Evolutionary conservation across 2,113 vertebrate species (phyloP), one percentile per base, ranked within the genome.

Genomic region (Petrocephalus zakoni): DNA sequence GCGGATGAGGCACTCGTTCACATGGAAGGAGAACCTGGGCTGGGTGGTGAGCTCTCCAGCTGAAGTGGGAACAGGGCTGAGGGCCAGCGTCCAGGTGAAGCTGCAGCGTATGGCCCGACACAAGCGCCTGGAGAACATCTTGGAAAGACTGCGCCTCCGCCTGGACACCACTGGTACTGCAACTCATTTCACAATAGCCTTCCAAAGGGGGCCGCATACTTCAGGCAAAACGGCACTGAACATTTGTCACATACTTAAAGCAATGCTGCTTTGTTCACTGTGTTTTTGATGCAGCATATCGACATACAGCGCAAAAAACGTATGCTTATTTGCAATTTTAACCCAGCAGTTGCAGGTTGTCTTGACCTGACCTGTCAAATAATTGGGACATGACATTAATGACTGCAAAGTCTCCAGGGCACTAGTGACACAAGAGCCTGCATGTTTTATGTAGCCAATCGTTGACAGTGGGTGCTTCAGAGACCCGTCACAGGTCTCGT

Each of bases 31-130:
- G 87, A 92, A 94, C 89, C 88, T 95, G 81, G 95, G 95, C 6
- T 95, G 94, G 93, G 93, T 96, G 90, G 92, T 90, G 15, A 95
- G 93, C 87, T 95, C 94, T 5, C 95, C 95, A 0, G 95, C 95
- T 0, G 90, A 95, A 15, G 93, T 95, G 42, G 95, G 95, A 21
- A 96, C 95, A 0, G 95, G 95, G 25, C 89, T 96, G 55, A 93
- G 91, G 88, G 90, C 93, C 61, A 89, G 72, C 1, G 90, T 95
- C 42, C 89, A 89, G 10, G 56, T 95, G 11, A 92, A 49, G 34
- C 93, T 95, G 89, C 89, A 82, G 2, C 91, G 90, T 85, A 89
- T 96, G 5, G 90, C 93, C 8, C 29, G 51, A 78, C 94, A 95
- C 90, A 89, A 51, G 29, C 91, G 91, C 6, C 88, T 93, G 47